Percentiles rank a stretch among this genome's conserved stretches.
These are phyloP conservation scores for Coregonus ussuriensis DNA, from an alignment of 2,797 vertebrate species.

Conservation along the genomic window DNA sequence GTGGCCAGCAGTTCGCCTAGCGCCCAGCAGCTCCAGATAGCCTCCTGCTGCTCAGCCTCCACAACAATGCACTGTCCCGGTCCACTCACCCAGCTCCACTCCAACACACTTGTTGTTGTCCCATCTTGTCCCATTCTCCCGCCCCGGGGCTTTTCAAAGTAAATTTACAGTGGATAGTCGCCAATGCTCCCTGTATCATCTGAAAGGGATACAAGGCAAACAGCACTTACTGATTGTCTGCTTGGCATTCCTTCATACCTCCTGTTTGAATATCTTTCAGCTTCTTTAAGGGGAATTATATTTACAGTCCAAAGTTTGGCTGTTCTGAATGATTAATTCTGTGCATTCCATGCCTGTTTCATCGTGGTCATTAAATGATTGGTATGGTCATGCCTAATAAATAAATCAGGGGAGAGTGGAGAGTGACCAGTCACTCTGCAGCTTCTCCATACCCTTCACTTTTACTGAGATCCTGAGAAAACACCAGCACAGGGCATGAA, in stretches of 20 bases:
- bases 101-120: slow-evolving; percentile 52
- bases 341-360: background rate
- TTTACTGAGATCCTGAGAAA: slow-evolving; percentile 2
- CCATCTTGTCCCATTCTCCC: slow-evolving; percentile 41
- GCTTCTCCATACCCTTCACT: slow-evolving; percentile 2
- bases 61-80: slow-evolving; percentile 53
- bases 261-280: slow-evolving; percentile 15
- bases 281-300: slow-evolving; percentile 30
- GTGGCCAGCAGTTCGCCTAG: slow-evolving; percentile 65
- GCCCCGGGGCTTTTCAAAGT: slow-evolving; percentile 65
- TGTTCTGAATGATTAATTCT: background rate
- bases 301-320: slow-evolving; percentile 17
- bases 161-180: slow-evolving; percentile 53
- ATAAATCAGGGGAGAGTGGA: background rate
- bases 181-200: slow-evolving; percentile 63
- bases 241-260: slow-evolving; percentile 41
- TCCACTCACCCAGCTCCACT: slow-evolving; percentile 44
- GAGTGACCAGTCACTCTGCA: background rate
- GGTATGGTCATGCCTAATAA: background rate
- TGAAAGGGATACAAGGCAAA: slow-evolving; percentile 64
- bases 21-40: slow-evolving; percentile 43
- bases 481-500: background rate
- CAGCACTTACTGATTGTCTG: slow-evolving; percentile 21
- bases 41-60: slow-evolving; percentile 51
- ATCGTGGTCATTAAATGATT: background rate